A percentile compares a stretch with the other conserved stretches of the same genome.
Conservation (phyloP, 1,140 invertebrate species). For the honey bee (Apis mellifera) region Amel_HAv3.1 CM009931.2:9329501-9330000, state of each 20-base stretch:
- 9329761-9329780: constrained; percentile 73
- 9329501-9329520: constrained; percentile 95
- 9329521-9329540: constrained; percentile 91
- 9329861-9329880: constrained; percentile 80
- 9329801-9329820: constrained; percentile 70
- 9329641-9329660: constrained; percentile 69
- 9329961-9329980: neutral
- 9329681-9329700: constrained; percentile 66
- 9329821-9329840: constrained; percentile 76
- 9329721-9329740: constrained; percentile 69
- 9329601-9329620: constrained; percentile 70
- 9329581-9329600: constrained; percentile 85
- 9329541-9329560: constrained; percentile 86
- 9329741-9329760: constrained; percentile 70
- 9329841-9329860: constrained; percentile 80
- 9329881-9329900: constrained; percentile 76
- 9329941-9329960: constrained; percentile 76
- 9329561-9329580: constrained; percentile 82
- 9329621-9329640: constrained; percentile 69
- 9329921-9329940: constrained; percentile 72
- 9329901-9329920: constrained; percentile 75
- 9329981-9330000: neutral
- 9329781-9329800: constrained; percentile 68
- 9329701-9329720: constrained; percentile 62
- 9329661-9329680: constrained; percentile 63